These are phyloP conservation scores for Sceliomorpha sp. DNA, from an alignment of 2,888 invertebrate species.

Conservation along the genomic window DNA sequence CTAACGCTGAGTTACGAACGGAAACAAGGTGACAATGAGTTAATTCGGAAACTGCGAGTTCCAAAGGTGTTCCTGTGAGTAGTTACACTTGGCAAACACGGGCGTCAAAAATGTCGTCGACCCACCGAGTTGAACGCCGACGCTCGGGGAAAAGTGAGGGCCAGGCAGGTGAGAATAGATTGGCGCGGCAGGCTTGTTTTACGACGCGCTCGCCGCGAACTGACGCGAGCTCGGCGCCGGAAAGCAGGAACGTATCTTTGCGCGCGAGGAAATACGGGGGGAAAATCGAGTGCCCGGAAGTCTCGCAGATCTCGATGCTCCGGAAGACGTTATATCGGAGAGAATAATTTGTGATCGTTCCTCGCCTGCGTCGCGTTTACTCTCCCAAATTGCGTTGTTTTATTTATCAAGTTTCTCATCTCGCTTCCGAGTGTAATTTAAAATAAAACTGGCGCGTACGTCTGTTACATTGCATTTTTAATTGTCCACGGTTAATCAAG, in stretches of 20 bases:
- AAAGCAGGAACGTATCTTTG: too few relatives aligned
- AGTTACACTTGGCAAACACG: constrained; percentile 41
- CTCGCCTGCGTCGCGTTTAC: too few relatives aligned
- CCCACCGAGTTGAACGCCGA: constrained; percentile 39
- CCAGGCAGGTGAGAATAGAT: constrained; percentile 61
- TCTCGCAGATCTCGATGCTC: too few relatives aligned
- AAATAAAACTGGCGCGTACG: constrained; percentile 11
- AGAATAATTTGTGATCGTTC: too few relatives aligned
- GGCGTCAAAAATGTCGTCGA: constrained; percentile 45
- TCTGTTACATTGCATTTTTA: constrained; percentile 19
- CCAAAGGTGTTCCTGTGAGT: constrained; percentile 40
- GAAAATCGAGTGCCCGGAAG: too few relatives aligned
- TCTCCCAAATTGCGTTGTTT: too few relatives aligned
- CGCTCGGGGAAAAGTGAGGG: neutral
- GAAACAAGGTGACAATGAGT: constrained; percentile 60
- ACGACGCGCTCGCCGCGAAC: constrained; percentile 15
- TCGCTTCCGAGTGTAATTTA: neutral
- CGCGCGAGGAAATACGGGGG: too few relatives aligned
- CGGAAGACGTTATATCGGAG: too few relatives aligned
- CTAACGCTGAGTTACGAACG: constrained; percentile 58
- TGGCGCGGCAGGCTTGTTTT: constrained; percentile 24
- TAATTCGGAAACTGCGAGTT: constrained; percentile 69
- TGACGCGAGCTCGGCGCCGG: neutral
- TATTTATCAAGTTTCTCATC: neutral
- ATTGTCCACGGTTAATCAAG: constrained; percentile 28